Evolutionary conservation across 2,888 invertebrate species (phyloP).

Genomic region (Dicyrtomina minuta): DNA sequence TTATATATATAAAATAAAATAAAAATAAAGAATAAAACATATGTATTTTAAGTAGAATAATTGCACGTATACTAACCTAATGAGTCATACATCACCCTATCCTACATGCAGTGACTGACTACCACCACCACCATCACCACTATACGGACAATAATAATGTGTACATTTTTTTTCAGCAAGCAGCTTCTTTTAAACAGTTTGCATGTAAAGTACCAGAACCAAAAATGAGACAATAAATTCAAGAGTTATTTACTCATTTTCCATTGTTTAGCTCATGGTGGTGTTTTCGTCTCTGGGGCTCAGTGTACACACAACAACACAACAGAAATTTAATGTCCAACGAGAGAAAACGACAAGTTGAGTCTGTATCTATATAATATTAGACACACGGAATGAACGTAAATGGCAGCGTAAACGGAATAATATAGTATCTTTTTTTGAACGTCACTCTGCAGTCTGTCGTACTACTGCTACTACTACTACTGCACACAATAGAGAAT

Average conservation of each 20-base stretch:
- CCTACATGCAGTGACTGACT: not conserved
- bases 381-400: too few relatives aligned
- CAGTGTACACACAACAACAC: too few relatives aligned
- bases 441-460: too few relatives aligned
- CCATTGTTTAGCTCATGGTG: constrained; percentile 6
- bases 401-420: too few relatives aligned
- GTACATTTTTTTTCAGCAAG: not conserved
- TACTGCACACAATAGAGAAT: too few relatives aligned
- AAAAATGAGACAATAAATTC: constrained; percentile 17
- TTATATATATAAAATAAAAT: too few relatives aligned
- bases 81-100: not conserved
- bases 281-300: not conserved
- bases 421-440: too few relatives aligned
- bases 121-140: not conserved
- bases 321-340: too few relatives aligned
- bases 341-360: too few relatives aligned
- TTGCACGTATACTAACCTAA: not conserved
- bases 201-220: not conserved
- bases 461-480: too few relatives aligned
- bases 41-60: too few relatives aligned
- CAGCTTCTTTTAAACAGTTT: not conserved
- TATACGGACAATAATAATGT: not conserved
- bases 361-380: too few relatives aligned
- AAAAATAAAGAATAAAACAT: not conserved
- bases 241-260: constrained; percentile 13